Evolutionary conservation across 2,888 invertebrate species (phyloP).

Genomic region (Nephrotoma flavescens): DNA sequence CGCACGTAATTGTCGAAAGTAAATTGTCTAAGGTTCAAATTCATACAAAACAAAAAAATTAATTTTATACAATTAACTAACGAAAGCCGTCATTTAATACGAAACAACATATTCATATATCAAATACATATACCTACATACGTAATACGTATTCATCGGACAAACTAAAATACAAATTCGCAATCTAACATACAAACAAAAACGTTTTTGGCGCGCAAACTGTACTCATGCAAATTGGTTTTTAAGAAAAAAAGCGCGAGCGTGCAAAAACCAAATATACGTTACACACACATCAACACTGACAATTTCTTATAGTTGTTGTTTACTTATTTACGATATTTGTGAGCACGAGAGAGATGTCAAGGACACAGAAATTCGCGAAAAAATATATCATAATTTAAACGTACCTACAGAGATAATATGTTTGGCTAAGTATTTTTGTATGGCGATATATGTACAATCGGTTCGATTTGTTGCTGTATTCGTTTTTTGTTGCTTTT

Average conservation of each 20-base stretch:
- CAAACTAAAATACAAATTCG: not conserved
- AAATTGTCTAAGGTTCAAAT: no score
- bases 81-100: no score
- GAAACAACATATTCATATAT: no score
- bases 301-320: not conserved
- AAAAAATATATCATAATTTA: not conserved
- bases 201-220: not conserved
- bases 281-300: not conserved
- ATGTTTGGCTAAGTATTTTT: no score
- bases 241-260: not conserved
- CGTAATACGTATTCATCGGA: no score
- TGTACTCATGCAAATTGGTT: not conserved
- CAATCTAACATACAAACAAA: not conserved
- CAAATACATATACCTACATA: no score
- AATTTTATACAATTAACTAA: no score
- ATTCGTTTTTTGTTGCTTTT: not conserved
- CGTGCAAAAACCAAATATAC: not conserved
- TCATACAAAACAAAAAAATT: no score
- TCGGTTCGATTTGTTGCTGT: not conserved
- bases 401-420: not conserved
- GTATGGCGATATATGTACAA: not conserved
- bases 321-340: not conserved
- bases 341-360: not conserved
- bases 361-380: not conserved
- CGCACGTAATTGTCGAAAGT: no score